Base-by-base conservation (phyloP, 2,113 vertebrate genomes). In the Arvicanthis niloticus region DNA sequence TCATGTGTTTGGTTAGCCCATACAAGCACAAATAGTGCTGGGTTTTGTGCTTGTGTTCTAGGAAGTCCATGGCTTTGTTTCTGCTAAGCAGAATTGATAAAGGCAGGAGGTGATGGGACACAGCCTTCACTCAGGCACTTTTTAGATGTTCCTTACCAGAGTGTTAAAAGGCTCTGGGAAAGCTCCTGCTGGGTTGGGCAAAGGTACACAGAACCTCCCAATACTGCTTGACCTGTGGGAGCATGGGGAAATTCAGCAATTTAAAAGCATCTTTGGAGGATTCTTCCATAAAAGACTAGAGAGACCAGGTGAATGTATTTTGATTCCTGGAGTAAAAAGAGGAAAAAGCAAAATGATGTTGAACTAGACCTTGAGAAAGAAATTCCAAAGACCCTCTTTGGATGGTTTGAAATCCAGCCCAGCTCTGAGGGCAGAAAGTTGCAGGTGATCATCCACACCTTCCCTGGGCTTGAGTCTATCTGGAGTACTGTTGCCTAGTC, bases 131-230 rank as follows among this genome's bases (percentile, higher is more conserved):
- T 68, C n/a, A 78, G 53, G 95, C 19, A 51, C 76, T 80, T 91
- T 95, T 89, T 3, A 84, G 72, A 88, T 89, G 60, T 95, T 96
- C 65, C 76, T 95, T 95, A 88, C 29, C 65, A 80, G 85, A 62
- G 62, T 81, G 42, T 62, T 77, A 78, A 73, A 85, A 37, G 78
- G 4, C 88, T 95, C 73, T 92, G 56, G 93, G 67, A 67, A 96
- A 60, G 51, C n/a, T 58, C 40, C 19, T 65, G 42, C 15, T 67
- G 45, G 42, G 24, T 34, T 70, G 48, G 84, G 40, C 82, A 48
- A 45, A 67, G 34, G 24, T 29, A 42, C 24, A 5, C 8, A n/a
- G 7, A 42, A 5, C 1, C 17, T 73, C 37, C 85, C 13, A 7
- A 17, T 84, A 42, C 56, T 29, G 56, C 56, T 84, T 24, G 93